Base-by-base conservation (phyloP, 1,140 invertebrate species). In the Augochlora pura region DNA sequence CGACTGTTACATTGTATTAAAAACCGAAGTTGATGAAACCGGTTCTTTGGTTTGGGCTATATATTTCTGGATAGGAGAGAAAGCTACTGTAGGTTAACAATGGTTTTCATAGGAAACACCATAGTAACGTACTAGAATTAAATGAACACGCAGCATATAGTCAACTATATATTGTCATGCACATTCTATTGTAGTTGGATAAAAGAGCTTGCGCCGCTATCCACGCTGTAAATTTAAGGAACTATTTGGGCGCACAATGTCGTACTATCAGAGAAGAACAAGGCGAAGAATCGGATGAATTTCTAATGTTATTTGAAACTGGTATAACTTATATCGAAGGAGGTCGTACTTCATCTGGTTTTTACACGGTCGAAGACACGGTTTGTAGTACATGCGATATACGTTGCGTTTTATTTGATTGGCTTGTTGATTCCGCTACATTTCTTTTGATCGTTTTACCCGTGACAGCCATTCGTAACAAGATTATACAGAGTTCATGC, bases 221-320 rank as follows among this genome's bases (percentile, higher is more conserved):
- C 89, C 99, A 99, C 94, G 98, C 99, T 12, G 99, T 99, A 0
- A 99, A 99, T 94, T 94, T 99, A 60, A 94, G 99, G 54, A 99
- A 99, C 91, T 96, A 97, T 91, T 94, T 99, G 23, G 98, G 98
- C 16, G 98, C 99, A 8, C 96, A 97, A 84, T 98, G 97, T 92
- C 96, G 99, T n/a, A 99, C 99, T n/a, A 97, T 98, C 70, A 94
- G 99, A 39, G 98, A 99, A 93, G 99, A 99, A 93, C 98, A 99
- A 94, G 94, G 93, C 10, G 99, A 99, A 88, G 99, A 99, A 93
- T 97, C 97, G 6, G 97, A 99, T 66, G 99, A 99, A 89, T 99
- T 99, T 94, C 91, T 99, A 18, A 95, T 96, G 72, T 92, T 99
- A 1, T 99, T 99, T 94, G 96, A 98, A 65, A 95, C 96, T 39